Conservation (phyloP, 1,140 invertebrate genomes). For the Megathymus violae region DNA sequence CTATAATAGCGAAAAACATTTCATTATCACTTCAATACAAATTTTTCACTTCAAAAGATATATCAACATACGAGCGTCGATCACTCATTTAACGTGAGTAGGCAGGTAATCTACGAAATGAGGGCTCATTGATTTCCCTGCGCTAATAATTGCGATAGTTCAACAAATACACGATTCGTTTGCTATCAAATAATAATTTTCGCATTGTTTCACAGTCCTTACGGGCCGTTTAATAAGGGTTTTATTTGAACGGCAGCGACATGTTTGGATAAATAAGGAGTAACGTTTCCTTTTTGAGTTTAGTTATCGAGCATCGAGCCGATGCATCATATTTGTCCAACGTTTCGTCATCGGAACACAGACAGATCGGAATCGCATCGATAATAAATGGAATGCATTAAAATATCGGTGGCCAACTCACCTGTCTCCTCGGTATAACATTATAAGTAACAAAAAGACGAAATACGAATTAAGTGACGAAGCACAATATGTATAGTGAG, state of each 20-base stretch:
- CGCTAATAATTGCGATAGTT: conserved; percentile 75
- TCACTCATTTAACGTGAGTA: conserved; percentile 69
- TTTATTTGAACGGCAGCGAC: conserved; percentile 30
- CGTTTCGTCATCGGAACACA: conserved; percentile 69
- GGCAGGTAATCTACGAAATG: conserved; percentile 74
- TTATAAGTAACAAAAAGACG: conserved; percentile 33
- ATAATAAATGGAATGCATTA: conserved; percentile 71
- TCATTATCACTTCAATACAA: conserved; percentile 26
- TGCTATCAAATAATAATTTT: conserved; percentile 12
- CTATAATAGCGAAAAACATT: conserved; percentile 10
- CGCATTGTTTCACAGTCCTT: conserved; percentile 16
- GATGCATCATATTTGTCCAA: conserved; percentile 81
- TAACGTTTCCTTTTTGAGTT: conserved; percentile 53
- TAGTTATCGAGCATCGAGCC: conserved; percentile 67
- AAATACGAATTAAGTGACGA: conserved; percentile 26
- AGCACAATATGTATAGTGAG: conserved; percentile 30
- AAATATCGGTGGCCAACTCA: conserved; percentile 53
- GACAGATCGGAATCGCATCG: conserved; percentile 62
- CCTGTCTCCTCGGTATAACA: conserved; percentile 43
- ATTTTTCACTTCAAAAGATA: conserved; percentile 44
- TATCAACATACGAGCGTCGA: conserved; percentile 57
- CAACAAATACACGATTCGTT: conserved; percentile 36
- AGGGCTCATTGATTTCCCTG: conserved; percentile 75
- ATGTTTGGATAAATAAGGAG: conserved; percentile 19
- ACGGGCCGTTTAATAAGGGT: conserved; percentile 29